A percentile compares a stretch with the other conserved stretches of the same genome.
phyloP scores from a whole-genome alignment of 2,888 invertebrate genomes.

The Protodeltote pygarga region DNA sequence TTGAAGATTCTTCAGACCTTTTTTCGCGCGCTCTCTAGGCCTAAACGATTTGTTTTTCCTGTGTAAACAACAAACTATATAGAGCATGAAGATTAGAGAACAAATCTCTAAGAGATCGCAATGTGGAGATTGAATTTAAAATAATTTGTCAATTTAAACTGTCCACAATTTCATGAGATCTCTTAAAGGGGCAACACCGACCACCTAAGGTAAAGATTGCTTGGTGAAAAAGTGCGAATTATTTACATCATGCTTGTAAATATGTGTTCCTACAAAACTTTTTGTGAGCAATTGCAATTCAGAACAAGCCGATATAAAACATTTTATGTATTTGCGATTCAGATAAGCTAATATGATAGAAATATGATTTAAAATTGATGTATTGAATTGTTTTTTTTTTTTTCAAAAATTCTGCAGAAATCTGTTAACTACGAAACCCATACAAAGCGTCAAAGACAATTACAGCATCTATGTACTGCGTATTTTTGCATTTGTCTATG shows the following conservation, averaged over 20 bases:
- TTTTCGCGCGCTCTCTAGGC: slow-evolving; percentile 94
- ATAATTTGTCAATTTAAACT: neutral
- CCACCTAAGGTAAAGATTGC: slow-evolving; percentile 47
- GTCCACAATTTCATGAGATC: slow-evolving; percentile 33
- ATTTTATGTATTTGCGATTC: slow-evolving; percentile 23
- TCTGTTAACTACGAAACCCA: slow-evolving; percentile 43
- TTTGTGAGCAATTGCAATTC: slow-evolving; percentile 33
- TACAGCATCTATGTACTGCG: slow-evolving; percentile 42
- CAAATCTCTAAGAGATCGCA: slow-evolving; percentile 39
- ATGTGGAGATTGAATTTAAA: slow-evolving; percentile 2
- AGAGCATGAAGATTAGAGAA: neutral
- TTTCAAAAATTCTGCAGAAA: slow-evolving; percentile 14
- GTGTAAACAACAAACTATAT: slow-evolving; percentile 49
- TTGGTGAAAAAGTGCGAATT: slow-evolving; percentile 42
- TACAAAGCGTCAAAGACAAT: slow-evolving; percentile 46
- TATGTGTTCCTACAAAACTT: slow-evolving; percentile 25
- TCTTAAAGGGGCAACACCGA: slow-evolving; percentile 47
- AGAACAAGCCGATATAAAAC: slow-evolving; percentile 38
- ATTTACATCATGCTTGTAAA: slow-evolving; percentile 51
- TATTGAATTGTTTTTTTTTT: slow-evolving; percentile 26
- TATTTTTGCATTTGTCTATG: neutral
- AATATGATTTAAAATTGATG: slow-evolving; percentile 21
- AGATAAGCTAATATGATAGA: slow-evolving; percentile 32
- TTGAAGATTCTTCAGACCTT: slow-evolving; percentile 95
- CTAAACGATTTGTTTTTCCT: slow-evolving; percentile 98